Evolutionary conservation across 2,797 vertebrate species (phyloP).

Genomic region (Lepilemur ruficaudatus): DNA sequence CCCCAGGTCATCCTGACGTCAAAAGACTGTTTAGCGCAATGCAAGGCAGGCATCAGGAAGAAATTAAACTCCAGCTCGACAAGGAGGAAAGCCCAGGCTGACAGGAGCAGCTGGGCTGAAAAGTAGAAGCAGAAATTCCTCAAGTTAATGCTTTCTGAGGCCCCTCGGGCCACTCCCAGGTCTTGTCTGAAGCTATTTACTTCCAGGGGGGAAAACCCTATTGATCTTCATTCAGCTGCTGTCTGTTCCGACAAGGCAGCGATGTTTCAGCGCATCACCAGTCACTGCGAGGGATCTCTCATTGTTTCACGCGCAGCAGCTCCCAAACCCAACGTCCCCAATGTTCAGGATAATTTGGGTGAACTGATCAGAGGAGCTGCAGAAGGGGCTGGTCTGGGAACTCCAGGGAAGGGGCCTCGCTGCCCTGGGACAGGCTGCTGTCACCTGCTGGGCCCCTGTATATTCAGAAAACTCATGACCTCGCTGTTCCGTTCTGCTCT

Average conservation of each 20-base stretch:
- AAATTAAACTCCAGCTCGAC: conserved; percentile 47
- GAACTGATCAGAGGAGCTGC: not conserved
- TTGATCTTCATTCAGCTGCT: conserved; percentile 85
- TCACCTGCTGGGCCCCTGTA: not conserved
- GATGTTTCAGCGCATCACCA: conserved; percentile 78
- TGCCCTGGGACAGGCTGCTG: not conserved
- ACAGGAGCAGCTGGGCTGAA: conserved; percentile 43
- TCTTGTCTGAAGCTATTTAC: conserved; percentile 89
- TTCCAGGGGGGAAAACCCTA: conserved; percentile 82
- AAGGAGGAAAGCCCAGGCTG: not conserved
- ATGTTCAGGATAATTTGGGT: not conserved
- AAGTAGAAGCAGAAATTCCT: conserved; percentile 69
- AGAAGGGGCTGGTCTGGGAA: not conserved
- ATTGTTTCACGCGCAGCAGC: conserved; percentile 79
- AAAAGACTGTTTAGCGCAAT: conserved; percentile 35
- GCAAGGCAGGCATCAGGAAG: not conserved
- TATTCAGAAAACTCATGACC: not conserved
- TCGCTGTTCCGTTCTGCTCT: not conserved
- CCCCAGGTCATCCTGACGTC: conserved; percentile 21
- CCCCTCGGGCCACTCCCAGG: conserved; percentile 84
- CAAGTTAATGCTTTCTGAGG: conserved; percentile 84
- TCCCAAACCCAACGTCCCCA: conserved; percentile 69
- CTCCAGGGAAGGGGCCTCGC: not conserved
- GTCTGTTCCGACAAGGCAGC: conserved; percentile 75
- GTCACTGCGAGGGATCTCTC: conserved; percentile 80